These are phyloP conservation scores for Pocillopora grandis DNA, from an alignment of 92 coral and sea anemone species.

Conservation along the genomic window DNA sequence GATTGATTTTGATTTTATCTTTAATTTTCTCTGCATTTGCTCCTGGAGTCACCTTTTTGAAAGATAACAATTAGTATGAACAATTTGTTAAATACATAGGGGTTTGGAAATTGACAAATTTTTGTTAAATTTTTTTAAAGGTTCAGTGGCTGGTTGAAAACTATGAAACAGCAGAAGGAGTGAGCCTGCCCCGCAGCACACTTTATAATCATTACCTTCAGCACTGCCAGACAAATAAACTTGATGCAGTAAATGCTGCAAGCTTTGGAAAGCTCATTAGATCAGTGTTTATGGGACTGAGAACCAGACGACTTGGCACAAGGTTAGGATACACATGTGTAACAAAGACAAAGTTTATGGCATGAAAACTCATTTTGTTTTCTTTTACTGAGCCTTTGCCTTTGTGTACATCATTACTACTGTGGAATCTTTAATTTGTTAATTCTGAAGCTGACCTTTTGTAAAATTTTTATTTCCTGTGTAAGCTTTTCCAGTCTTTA, in stretches of 20 bases:
- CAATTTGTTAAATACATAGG: not conserved
- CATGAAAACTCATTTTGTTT: too few relatives aligned
- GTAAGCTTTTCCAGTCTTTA: not conserved
- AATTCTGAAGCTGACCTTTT: not conserved
- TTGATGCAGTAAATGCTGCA: slow-evolving; percentile 99
- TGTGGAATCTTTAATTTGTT: not conserved
- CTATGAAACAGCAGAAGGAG: slow-evolving; percentile 98
- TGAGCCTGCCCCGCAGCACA: slow-evolving; percentile 97
- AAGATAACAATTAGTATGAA: not conserved
- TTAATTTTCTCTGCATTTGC: too few relatives aligned
- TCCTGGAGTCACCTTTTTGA: too few relatives aligned
- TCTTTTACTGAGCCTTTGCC: not conserved
- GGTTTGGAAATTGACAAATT: not conserved
- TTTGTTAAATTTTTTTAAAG: slow-evolving; percentile 32
- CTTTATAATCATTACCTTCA: slow-evolving; percentile 90
- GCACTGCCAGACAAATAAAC: slow-evolving; percentile 94
- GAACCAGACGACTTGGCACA: slow-evolving; percentile 98
- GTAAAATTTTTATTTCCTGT: not conserved
- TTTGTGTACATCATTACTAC: too few relatives aligned
- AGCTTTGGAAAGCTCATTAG: slow-evolving; percentile 99
- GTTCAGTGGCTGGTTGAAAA: slow-evolving; percentile 97
- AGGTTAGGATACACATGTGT: slow-evolving; percentile 53
- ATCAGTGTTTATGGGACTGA: slow-evolving; percentile 96
- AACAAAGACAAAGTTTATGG: too few relatives aligned
- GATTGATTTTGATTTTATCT: too few relatives aligned